phyloP scores from a whole-genome alignment of 2,888 invertebrate species.

The Zaprionus lineosus region DNA sequence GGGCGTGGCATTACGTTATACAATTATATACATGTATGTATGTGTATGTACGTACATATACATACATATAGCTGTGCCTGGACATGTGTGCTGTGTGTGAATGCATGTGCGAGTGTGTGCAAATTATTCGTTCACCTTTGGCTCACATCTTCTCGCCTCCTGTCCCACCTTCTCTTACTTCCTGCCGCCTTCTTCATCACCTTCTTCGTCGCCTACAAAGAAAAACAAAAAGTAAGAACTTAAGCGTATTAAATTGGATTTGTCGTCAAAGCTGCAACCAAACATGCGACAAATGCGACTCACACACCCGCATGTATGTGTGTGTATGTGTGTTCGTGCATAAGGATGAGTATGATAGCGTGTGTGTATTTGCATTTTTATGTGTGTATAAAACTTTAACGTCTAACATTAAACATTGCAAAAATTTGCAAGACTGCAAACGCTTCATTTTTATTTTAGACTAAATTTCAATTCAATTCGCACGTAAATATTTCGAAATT shows the following conservation, averaged over 20 bases:
- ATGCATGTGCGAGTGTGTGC: conserved; percentile 15
- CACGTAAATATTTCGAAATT: not conserved
- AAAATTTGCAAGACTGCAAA: too few relatives aligned
- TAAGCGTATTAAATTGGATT: conserved; percentile 80
- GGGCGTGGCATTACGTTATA: conserved; percentile 31
- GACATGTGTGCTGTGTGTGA: too few relatives aligned
- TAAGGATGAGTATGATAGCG: conserved; percentile 27
- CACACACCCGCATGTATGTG: too few relatives aligned
- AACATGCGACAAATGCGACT: conserved; percentile 70
- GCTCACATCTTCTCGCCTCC: too few relatives aligned
- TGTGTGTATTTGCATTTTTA: conserved; percentile 2
- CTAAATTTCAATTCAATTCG: conserved; percentile 10
- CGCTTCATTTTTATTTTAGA: too few relatives aligned
- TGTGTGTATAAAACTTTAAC: conserved; percentile 25
- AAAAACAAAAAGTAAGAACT: conserved; percentile 72
- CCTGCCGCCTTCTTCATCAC: conserved; percentile 13
- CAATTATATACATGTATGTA: conserved; percentile 1
- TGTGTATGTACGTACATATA: conserved; percentile 11
- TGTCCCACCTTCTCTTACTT: too few relatives aligned
- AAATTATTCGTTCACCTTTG: too few relatives aligned
- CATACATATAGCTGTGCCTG: too few relatives aligned
- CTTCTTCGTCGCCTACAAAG: conserved; percentile 32
- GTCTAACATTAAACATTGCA: conserved; percentile 22
- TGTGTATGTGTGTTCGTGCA: too few relatives aligned
- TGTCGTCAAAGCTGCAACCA: conserved; percentile 73